Conservation (phyloP, 2,888 invertebrate species). For the Trissolcus japonicus region DNA sequence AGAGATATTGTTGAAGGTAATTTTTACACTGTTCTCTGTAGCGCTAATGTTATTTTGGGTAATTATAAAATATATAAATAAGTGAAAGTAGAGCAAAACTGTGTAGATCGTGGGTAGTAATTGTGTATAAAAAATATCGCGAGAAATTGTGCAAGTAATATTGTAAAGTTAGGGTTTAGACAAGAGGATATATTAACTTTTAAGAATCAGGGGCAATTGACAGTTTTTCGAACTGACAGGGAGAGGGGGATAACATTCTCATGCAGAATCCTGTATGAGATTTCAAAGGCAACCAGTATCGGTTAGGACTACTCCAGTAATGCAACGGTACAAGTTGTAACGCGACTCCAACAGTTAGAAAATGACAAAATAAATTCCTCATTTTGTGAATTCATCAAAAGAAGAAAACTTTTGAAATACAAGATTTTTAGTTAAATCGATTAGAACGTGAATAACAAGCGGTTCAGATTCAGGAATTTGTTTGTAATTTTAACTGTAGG, state of each 20-base stretch:
- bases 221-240: no score
- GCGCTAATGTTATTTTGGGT: neutral
- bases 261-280: slow-evolving; percentile 3
- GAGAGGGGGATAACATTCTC: slow-evolving; percentile 3
- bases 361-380: neutral
- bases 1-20: no score
- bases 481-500: slow-evolving; percentile 16
- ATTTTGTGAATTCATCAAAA: no score
- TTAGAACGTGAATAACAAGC: neutral
- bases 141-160: slow-evolving; percentile 21
- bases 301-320: slow-evolving; percentile 29
- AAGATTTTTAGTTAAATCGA: no score
- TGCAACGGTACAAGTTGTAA: slow-evolving; percentile 25
- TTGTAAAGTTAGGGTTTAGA: slow-evolving; percentile 17
- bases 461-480: neutral
- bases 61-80: neutral
- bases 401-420: no score
- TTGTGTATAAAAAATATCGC: slow-evolving; percentile 1
- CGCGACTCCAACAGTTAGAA: neutral
- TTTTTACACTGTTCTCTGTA: no score
- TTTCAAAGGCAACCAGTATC: slow-evolving; percentile 2
- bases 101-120: slow-evolving; percentile 16
- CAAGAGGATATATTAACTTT: slow-evolving; percentile 15
- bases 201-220: neutral
- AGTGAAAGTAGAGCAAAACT: neutral